Conservation (phyloP, 1,140 invertebrate species). For the Nebria ingens region DNA sequence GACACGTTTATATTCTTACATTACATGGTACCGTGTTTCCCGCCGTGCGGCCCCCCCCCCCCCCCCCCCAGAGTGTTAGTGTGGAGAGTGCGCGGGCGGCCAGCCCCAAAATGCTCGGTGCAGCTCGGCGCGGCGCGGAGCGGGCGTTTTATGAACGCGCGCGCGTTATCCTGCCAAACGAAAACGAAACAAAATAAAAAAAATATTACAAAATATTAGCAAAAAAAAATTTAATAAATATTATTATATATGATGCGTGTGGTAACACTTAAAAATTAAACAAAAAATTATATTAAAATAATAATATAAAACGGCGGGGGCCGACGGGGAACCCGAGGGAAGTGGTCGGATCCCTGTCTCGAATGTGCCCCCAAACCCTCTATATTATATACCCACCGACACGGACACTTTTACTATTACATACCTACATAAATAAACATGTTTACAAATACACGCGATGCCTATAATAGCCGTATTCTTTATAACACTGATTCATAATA, state of each 20-base stretch:
- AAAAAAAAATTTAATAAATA: background rate
- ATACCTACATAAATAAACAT: no score
- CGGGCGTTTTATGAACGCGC: conserved; percentile 13
- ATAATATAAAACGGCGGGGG: no score
- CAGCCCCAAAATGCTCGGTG: background rate
- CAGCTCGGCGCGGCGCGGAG: conserved; percentile 14
- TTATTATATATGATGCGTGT: background rate
- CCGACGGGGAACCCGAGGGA: no score
- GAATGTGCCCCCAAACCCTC: no score
- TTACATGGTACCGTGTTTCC: background rate
- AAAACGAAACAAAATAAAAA: background rate
- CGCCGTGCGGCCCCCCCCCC: background rate
- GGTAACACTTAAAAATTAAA: no score
- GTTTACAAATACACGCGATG: no score
- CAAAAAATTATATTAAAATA: no score
- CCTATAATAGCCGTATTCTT: no score
- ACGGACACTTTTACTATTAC: no score
- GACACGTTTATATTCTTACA: conserved; percentile 8
- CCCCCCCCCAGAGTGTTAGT: conserved; percentile 7
- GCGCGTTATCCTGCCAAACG: conserved; percentile 11
- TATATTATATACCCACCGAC: no score
- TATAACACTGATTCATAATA: no score
- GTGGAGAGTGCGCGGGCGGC: background rate
- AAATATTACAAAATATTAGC: background rate
- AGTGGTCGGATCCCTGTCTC: no score